Evolutionary conservation across 2,797 vertebrate genomes (phyloP), one percentile per base, ranked within the genome.

Genomic region (Bryconaethiops microstoma): DNA sequence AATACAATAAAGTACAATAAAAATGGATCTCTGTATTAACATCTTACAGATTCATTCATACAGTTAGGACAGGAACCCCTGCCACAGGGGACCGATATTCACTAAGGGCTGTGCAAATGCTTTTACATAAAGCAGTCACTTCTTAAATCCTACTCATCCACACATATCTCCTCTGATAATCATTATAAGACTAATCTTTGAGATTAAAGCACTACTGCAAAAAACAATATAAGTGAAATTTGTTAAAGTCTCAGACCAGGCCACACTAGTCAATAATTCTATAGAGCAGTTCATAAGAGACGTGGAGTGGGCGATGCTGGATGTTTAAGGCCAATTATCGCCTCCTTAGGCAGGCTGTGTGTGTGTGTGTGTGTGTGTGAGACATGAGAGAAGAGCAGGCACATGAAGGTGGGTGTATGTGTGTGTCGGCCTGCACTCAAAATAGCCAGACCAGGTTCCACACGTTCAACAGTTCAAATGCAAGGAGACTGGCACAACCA

Each of bases 261-360:
- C 7, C 9, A 57, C 62, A 68, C 21, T 21, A 17, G 52, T 45
- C 25, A 75, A 62, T 81, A 81, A 62, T 62, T 81, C 64, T 52
- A 59, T 62, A 25, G 5, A 39, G 52, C 71, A 59, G 52, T 40
- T 39, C 17, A 9, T 21, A 40, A 57, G 35, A 76, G 73, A 81
- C 25, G 64, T 76, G 42, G 63, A 52, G 79, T 81, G 42, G 63
- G 42, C 29, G 35, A 59, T 29, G 19, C 67, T 50, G 73, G 54
- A 55, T 81, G 79, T 81, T 81, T 81, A 70, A 81, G 55, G 73
- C 42, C 45, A 81, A 76, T 76, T 81, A 76, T 70, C 63, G 65
- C 55, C 35, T 64, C n/a, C 55, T 70, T 6, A 72, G 67, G 59
- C 57, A 75, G 74, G 5, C 48, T 78, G 77, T 45, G 48, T 63